These are phyloP conservation scores for Anorthoa munda DNA, from an alignment of 2,888 invertebrate genomes.

Conservation along the genomic window DNA sequence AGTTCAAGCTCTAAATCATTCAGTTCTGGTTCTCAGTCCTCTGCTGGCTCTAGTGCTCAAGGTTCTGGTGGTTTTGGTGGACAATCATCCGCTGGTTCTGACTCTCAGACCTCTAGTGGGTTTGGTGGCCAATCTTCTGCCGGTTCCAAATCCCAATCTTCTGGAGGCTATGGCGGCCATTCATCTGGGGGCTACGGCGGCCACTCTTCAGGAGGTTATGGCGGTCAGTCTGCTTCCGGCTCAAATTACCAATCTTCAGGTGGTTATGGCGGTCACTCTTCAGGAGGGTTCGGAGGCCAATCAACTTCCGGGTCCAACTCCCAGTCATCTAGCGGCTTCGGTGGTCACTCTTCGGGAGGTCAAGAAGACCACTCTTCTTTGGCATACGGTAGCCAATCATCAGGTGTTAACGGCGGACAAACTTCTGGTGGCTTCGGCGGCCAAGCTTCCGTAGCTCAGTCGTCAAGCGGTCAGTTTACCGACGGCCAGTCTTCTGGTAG, in stretches of 20 bases:
- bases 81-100: slow-evolving; percentile 24
- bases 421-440: slow-evolving; percentile 14
- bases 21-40: slow-evolving; percentile 33
- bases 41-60: slow-evolving; percentile 31
- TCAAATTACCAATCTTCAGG: slow-evolving; percentile 1
- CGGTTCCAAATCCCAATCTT: slow-evolving; percentile 28
- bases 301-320: not conserved
- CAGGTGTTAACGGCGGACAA: slow-evolving; percentile 1
- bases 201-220: slow-evolving; percentile 15
- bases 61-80: slow-evolving; percentile 26
- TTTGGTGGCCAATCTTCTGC: slow-evolving; percentile 23
- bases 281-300: not conserved
- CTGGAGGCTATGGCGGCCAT: slow-evolving; percentile 15
- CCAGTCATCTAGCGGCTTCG: slow-evolving; percentile 19
- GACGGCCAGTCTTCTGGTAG: slow-evolving; percentile 11
- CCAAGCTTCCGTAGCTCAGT: slow-evolving; percentile 1
- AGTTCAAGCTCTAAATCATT: slow-evolving; percentile 55
- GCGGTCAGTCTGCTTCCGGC: slow-evolving; percentile 10
- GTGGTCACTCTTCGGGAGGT: slow-evolving; percentile 26
- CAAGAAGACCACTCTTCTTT: slow-evolving; percentile 18
- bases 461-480: slow-evolving; percentile 1
- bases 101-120: slow-evolving; percentile 27
- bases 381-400: slow-evolving; percentile 27
- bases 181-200: slow-evolving; percentile 18
- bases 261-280: slow-evolving; percentile 10